Evolutionary conservation across 2,113 vertebrate genomes (phyloP), one percentile per base, ranked within the genome.

Genomic region (Coryphaenoides rupestris): DNA sequence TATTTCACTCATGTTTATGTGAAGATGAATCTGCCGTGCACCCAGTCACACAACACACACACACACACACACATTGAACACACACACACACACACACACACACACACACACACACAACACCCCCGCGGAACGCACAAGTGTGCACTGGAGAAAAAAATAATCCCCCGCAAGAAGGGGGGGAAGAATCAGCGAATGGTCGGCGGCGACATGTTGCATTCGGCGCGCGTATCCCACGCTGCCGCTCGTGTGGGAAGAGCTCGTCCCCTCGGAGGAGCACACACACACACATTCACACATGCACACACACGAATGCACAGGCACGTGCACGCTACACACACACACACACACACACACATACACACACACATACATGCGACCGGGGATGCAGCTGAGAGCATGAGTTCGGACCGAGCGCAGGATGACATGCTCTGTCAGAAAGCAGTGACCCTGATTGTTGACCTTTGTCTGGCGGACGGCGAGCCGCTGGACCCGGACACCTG

Each of bases 401-500:
- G 82, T 86, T 80, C 90, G 74, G 82, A 82, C 77, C 81, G 79
- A 75, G 87, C 86, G 83, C 87, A 89, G 72, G 66, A 91, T 90
- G 90, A 90, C 86, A 89, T 89, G 88, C 77, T 90, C 79, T 92
- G 90, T 89, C 88, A 90, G 85, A 90, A 68, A 85, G 90, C 90
- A 40, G 87, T 91, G 83, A 87, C 90, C 84, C 88, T 92, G 22
- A 82, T 92, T 74, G 84, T 90, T 86, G 90, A 92, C 89, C 90
- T 92, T 40, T 92, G 90, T 74, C 83, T 87, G 40, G 86, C 89
- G 70, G 90, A 91, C 85, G 89, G 86, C 76, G 79, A 86, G 2
- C 68, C 84, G 73, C 46, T 90, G 85, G 88, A 90, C 28, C 82
- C 65, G 62, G 78, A 89, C 68, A 88, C 90, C 84, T 92, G 90